phyloP scores from a whole-genome alignment of 2,888 invertebrate genomes.

The Spicauda simplicius region DNA sequence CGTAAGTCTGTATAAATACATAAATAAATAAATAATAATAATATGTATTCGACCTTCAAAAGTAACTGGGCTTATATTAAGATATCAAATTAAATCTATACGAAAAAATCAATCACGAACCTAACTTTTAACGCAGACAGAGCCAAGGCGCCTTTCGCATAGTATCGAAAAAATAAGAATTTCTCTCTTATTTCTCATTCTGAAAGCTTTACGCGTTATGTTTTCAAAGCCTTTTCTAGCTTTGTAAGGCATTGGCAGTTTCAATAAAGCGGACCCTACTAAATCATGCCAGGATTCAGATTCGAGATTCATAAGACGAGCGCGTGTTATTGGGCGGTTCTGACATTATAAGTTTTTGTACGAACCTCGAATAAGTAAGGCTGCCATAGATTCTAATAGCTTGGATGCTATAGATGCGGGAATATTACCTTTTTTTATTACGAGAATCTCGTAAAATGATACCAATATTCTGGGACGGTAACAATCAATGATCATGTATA shows the following conservation, averaged over 20 bases:
- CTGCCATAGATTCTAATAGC: constrained; percentile 1
- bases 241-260: constrained; percentile 17
- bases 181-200: background rate
- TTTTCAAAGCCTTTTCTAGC: constrained; percentile 2
- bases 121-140: background rate
- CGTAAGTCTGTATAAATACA: too few species aligned
- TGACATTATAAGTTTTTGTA: constrained; percentile 29
- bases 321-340: constrained; percentile 26
- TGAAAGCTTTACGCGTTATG: constrained; percentile 1
- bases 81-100: background rate
- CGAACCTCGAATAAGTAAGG: constrained; percentile 12
- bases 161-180: background rate
- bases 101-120: background rate
- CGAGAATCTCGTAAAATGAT: background rate
- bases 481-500: too few species aligned
- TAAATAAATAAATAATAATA: too few species aligned
- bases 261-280: constrained; percentile 29
- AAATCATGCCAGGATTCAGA: constrained; percentile 28
- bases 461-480: too few species aligned
- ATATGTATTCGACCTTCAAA: too few species aligned
- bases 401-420: background rate
- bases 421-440: background rate
- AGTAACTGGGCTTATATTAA: too few species aligned
- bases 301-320: constrained; percentile 26
- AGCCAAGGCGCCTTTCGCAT: background rate